These are phyloP conservation scores for Bothrops jararaca DNA, from an alignment of 2,113 vertebrate genomes.

Conservation along the genomic window DNA sequence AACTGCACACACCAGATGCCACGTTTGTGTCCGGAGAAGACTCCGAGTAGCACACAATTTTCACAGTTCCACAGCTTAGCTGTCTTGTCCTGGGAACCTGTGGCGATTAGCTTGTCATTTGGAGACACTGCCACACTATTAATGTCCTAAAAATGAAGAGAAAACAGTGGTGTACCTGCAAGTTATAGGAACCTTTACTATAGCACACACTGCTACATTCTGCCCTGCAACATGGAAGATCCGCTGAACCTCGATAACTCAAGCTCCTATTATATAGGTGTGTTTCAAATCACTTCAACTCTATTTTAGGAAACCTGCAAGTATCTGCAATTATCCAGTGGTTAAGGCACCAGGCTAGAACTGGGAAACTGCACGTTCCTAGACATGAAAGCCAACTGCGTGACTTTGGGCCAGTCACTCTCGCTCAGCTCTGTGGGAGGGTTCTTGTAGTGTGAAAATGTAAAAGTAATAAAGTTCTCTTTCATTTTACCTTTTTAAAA, in stretches of 20 bases:
- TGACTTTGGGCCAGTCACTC: background rate
- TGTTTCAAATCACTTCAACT: background rate
- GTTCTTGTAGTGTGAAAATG: background rate
- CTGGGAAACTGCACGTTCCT: background rate
- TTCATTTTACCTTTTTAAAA: background rate
- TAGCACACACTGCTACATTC: background rate
- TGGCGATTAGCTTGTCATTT: constrained; percentile 91
- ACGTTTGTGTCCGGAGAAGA: constrained; percentile 86
- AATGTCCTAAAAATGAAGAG: constrained; percentile 76
- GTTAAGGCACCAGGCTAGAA: background rate
- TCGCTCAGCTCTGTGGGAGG: background rate
- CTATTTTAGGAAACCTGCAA: background rate
- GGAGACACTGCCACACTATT: constrained; percentile 91
- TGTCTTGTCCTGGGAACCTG: constrained; percentile 89
- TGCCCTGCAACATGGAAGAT: background rate
- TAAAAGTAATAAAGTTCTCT: background rate
- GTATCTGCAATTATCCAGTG: background rate
- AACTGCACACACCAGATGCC: constrained; percentile 94
- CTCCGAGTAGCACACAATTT: constrained; percentile 76
- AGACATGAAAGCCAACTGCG: background rate
- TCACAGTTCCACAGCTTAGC: constrained; percentile 89
- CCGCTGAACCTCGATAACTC: background rate
- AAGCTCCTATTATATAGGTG: background rate
- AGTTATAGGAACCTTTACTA: background rate
- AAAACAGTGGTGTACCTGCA: background rate